Evolutionary conservation across 1,140 invertebrate species (phyloP).

Genomic region (Dryas iulia): DNA sequence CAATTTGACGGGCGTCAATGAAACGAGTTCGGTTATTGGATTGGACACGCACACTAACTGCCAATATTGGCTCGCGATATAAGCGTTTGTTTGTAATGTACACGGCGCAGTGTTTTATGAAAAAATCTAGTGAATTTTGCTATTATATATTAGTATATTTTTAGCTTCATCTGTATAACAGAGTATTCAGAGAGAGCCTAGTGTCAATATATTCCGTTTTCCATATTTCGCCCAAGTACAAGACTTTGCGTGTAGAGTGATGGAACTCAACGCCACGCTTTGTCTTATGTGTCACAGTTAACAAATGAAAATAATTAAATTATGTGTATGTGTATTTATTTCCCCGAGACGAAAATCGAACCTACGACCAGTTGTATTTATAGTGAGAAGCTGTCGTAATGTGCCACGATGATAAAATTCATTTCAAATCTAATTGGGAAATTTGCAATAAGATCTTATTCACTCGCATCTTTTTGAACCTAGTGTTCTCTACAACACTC

Average conservation of each 20-base stretch:
- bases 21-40: background rate
- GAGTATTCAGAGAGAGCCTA: background rate
- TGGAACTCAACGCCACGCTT: background rate
- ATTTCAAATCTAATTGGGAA: no score
- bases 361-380: no score
- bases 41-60: background rate
- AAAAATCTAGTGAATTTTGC: background rate
- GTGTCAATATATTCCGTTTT: background rate
- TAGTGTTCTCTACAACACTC: no score
- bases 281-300: background rate
- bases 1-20: slow-evolving; percentile 1
- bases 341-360: no score
- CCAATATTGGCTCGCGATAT: slow-evolving; percentile 1
- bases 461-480: no score
- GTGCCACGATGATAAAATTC: no score
- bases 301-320: background rate
- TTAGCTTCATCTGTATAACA: background rate
- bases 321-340: background rate
- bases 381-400: no score
- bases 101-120: slow-evolving; percentile 3
- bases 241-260: background rate
- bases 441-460: no score
- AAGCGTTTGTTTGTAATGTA: background rate
- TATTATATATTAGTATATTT: background rate
- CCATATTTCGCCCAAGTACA: background rate